Conservation (phyloP, 2,797 vertebrate species). For the Poeciliopsis paucimaculata region DNA sequence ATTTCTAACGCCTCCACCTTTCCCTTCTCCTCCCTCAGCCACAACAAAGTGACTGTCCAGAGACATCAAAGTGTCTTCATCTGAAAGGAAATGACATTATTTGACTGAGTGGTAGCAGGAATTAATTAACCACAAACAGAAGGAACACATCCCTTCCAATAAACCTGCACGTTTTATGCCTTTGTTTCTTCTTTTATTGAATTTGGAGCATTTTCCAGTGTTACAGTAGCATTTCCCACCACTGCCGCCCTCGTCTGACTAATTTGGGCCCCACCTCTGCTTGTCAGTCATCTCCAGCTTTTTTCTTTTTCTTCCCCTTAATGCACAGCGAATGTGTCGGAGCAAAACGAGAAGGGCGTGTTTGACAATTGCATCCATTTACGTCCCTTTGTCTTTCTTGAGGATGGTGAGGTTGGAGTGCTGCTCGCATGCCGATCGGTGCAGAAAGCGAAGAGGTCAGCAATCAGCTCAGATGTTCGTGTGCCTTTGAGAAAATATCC, state of each 20-base stretch:
- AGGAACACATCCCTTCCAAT: background rate
- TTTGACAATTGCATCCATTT: constrained; percentile 69
- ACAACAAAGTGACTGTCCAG: constrained; percentile 78
- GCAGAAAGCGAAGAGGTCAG: constrained; percentile 36
- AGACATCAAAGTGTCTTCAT: constrained; percentile 83
- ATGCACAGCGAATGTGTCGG: constrained; percentile 52
- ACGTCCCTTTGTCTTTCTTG: constrained; percentile 50
- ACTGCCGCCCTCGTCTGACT: constrained; percentile 37
- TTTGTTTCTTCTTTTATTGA: background rate
- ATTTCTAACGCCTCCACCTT: constrained; percentile 67
- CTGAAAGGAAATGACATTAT: constrained; percentile 75
- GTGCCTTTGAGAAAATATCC: constrained; percentile 36
- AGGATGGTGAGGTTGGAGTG: constrained; percentile 44
- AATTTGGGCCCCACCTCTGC: constrained; percentile 46
- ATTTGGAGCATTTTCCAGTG: constrained; percentile 13
- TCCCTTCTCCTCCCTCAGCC: constrained; percentile 32
- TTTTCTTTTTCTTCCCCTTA: constrained; percentile 16
- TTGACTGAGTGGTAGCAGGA: constrained; percentile 83
- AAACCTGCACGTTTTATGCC: constrained; percentile 1
- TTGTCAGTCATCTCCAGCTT: constrained; percentile 56
- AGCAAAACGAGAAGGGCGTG: constrained; percentile 59
- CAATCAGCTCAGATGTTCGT: constrained; percentile 48
- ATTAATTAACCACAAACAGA: constrained; percentile 61
- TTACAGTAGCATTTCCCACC: constrained; percentile 39
- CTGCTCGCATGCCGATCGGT: constrained; percentile 20